A percentile compares a stretch with the other conserved stretches of the same genome.
Evolutionary conservation across 2,888 invertebrate genomes (phyloP).

Genomic region (Hydraecia micacea): DNA sequence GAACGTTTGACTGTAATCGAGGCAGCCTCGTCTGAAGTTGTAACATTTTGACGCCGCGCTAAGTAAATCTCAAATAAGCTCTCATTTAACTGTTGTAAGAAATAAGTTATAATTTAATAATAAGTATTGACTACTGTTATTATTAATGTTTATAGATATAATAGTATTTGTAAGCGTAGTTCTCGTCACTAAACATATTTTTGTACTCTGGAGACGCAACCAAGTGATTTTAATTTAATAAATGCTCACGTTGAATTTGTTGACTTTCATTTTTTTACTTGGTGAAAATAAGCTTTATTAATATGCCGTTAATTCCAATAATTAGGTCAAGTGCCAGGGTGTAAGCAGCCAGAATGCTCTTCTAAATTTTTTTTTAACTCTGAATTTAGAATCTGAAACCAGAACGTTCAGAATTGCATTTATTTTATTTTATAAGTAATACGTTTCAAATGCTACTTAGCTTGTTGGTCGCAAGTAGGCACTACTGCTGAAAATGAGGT

Average conservation of each 20-base stretch:
- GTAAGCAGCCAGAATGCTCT: no score
- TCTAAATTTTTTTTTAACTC: no score
- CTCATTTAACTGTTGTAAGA: constrained; percentile 49
- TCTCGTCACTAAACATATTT: constrained; percentile 57
- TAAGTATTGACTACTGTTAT: constrained; percentile 64
- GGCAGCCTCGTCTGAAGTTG: constrained; percentile 21
- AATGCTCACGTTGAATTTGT: constrained; percentile 44
- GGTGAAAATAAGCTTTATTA: background rate
- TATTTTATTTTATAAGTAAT: no score
- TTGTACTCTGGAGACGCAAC: constrained; percentile 57
- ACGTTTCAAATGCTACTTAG: no score
- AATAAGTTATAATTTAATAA: constrained; percentile 45
- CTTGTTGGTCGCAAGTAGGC: no score
- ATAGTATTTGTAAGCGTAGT: constrained; percentile 48
- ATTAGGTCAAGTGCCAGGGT: background rate
- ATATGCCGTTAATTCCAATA: no score
- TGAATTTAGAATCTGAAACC: background rate
- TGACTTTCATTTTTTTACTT: background rate
- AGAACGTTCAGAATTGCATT: background rate
- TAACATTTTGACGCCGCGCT: constrained; percentile 16
- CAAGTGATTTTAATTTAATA: constrained; percentile 61
- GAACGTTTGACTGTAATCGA: background rate
- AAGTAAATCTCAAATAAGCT: constrained; percentile 46
- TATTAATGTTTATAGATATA: constrained; percentile 49
- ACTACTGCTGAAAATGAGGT: background rate